phyloP scores from a whole-genome alignment of 64 coral and sea anemone genomes.

The Pocillopora damicornis region DNA sequence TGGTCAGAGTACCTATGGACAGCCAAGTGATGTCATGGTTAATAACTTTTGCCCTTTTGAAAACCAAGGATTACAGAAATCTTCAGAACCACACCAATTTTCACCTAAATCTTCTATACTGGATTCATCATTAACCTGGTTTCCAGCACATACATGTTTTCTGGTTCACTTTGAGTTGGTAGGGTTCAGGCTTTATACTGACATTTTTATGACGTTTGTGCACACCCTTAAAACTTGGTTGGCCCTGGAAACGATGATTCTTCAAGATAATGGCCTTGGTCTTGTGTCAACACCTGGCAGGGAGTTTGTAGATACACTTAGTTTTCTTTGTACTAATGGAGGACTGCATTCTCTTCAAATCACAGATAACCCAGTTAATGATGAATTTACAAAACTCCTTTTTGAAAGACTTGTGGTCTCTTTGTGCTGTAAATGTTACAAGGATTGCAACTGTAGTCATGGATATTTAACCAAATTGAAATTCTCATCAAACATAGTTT shows the following conservation, averaged over 20 bases:
- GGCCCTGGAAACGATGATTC: conserved; percentile 29
- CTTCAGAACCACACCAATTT: neutral
- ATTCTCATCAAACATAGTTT: conserved; percentile 41
- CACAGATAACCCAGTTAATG: conserved; percentile 35
- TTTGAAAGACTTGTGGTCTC: conserved; percentile 37
- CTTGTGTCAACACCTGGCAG: conserved; percentile 7
- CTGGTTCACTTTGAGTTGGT: conserved; percentile 56
- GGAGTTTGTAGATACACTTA: conserved; percentile 27
- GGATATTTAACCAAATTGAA: conserved; percentile 21
- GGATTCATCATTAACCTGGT: neutral
- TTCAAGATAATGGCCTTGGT: conserved; percentile 49
- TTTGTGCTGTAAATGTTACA: conserved; percentile 26
- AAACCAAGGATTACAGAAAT: neutral
- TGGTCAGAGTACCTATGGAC: neutral
- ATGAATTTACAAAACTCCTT: conserved; percentile 23
- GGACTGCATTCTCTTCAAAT: conserved; percentile 36
- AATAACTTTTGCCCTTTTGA: neutral
- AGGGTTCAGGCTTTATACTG: conserved; percentile 37
- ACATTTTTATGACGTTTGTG: conserved; percentile 30
- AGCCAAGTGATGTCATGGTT: neutral
- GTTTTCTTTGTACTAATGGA: conserved; percentile 38
- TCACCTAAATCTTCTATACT: neutral
- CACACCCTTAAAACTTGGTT: conserved; percentile 9
- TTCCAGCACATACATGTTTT: neutral
- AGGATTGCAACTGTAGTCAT: neutral